Conservation (phyloP, 53 echinoderm and acorn worm species). For the Hippasteria phrygiana region DNA sequence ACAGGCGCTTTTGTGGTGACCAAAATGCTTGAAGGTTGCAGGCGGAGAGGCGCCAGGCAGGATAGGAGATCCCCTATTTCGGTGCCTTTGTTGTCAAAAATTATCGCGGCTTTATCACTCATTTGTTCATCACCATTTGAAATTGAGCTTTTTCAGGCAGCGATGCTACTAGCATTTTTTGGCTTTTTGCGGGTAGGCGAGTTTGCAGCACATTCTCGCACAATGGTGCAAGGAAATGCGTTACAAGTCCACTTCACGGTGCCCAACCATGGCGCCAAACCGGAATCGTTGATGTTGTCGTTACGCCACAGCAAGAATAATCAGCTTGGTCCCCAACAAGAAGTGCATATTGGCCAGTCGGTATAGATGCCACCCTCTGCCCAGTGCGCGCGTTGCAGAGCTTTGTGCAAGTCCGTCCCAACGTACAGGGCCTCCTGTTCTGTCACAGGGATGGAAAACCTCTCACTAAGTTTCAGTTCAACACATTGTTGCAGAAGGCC, state of each 20-base stretch:
- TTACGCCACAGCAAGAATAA: conserved; percentile 32
- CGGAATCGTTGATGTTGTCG: neutral
- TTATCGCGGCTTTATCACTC: neutral
- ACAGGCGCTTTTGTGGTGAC: conserved; percentile 29
- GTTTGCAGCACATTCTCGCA: conserved; percentile 2
- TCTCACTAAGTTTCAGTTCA: conserved; percentile 42
- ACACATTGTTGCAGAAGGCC: conserved; percentile 9
- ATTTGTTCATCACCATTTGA: conserved; percentile 34
- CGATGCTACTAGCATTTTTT: conserved; percentile 18
- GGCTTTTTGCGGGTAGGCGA: conserved; percentile 49
- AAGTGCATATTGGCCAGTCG: neutral
- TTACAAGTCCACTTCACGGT: neutral
- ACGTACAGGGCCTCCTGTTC: neutral
- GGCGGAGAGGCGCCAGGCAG: neutral
- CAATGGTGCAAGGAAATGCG: neutral
- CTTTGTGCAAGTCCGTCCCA: conserved; percentile 4
- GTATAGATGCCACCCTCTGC: neutral
- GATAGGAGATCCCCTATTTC: conserved; percentile 28
- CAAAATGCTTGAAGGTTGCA: conserved; percentile 37
- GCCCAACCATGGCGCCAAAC: neutral
- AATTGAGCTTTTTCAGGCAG: conserved; percentile 11
- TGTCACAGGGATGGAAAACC: conserved; percentile 37
- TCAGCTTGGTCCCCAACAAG: conserved; percentile 11
- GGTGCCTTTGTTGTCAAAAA: neutral
- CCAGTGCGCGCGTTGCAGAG: conserved; percentile 7